Evolutionary conservation across 2,797 vertebrate species (phyloP), one percentile per base, ranked within the genome.

Genomic region (Peromyscus nudipes): DNA sequence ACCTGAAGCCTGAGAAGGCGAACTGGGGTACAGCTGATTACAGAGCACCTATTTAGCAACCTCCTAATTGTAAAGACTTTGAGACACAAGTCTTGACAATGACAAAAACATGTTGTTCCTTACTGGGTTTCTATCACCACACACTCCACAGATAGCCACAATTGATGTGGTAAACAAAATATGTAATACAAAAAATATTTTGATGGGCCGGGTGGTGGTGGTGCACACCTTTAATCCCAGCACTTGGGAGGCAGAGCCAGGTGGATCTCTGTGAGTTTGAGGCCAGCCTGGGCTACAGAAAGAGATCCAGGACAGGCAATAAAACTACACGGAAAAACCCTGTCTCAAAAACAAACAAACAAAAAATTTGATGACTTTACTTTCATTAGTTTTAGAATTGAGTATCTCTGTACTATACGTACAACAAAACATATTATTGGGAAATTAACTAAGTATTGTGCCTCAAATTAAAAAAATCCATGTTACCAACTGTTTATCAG

Each of bases 361-460:
- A 46, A 46, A 6, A 46, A 46, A 46, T 52, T 52, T 52, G 13
- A 89, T 60, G 29, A 55, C 52, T 88, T 85, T 64, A 86, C 55
- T 91, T 95, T 84, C 4, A 67, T 82, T 84, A 75, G 25, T 81
- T 88, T 88, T 79, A 75, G 62, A 86, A 60, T 89, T 43, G 79
- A 86, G 11, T 77, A 60, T 43, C 5, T 89, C 73, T 77, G 1
- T 23, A 55, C 2, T 88, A 49, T 27, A 52, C 46, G 49, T 43
- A 57, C 25, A 92, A n/a, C 0, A 86, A 91, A 27, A 95, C 25
- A 92, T 71, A 84, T 8, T 83, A 76, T 40, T 46, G 4, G 7
- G 7, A 81, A 91, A 12, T 27, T 76, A 23, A 55, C n/a, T 55
- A 94, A 27, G 55, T 13, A 37, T 91, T n/a, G 46, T 84, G 17